Evolutionary conservation across 2,888 invertebrate species (phyloP).

Genomic region (Coelogynopora nodosa): DNA sequence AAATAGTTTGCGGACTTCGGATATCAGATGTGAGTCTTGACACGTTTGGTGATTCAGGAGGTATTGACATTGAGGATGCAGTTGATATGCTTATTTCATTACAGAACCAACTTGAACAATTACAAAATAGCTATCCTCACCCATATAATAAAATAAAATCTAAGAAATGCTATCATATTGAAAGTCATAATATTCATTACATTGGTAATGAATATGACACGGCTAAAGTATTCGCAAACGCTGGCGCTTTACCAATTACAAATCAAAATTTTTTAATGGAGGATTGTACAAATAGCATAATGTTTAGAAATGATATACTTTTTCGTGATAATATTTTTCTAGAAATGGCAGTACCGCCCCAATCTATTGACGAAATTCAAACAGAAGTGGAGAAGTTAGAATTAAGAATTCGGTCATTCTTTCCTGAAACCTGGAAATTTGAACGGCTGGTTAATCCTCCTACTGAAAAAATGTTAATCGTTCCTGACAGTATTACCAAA

Average conservation of each 20-base stretch:
- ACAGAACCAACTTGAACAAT: background rate
- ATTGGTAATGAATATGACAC: background rate
- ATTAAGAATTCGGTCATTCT: conserved; percentile 1
- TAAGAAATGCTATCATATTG: background rate
- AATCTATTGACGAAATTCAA: background rate
- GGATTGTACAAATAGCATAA: background rate
- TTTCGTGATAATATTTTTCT: background rate
- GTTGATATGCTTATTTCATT: background rate
- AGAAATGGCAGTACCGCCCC: background rate
- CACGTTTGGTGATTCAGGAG: background rate
- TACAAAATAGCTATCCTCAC: background rate
- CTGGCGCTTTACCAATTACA: background rate
- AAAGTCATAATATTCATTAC: background rate
- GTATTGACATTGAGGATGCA: background rate
- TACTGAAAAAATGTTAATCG: background rate
- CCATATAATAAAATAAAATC: background rate
- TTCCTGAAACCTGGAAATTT: conserved; percentile 40
- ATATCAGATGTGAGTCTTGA: background rate
- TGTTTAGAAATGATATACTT: background rate
- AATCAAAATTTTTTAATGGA: background rate
- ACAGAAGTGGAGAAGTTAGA: background rate
- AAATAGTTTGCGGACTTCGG: background rate
- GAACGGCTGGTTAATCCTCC: background rate
- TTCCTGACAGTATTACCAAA: conserved; percentile 38
- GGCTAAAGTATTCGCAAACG: background rate